phyloP scores from a whole-genome alignment of 2,797 vertebrate genomes.

The Aselliscus stoliczkanus region DNA sequence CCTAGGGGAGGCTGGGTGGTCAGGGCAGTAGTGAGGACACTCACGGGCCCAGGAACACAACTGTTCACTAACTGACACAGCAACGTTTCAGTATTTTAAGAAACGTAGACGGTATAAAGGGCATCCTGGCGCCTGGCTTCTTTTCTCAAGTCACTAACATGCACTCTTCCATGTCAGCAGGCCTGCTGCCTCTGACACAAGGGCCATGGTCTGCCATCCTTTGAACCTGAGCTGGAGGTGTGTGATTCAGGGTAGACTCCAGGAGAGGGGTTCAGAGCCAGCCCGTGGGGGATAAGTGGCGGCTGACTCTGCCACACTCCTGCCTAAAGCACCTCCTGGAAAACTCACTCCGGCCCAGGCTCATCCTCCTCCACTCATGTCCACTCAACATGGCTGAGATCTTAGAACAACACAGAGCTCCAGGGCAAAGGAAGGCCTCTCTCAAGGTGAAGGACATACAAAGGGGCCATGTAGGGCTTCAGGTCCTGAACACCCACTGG shows the following conservation, averaged over 20 bases:
- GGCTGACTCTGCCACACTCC: not conserved
- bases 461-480: no score
- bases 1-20: not conserved
- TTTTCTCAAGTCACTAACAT: not conserved
- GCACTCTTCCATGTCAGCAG: not conserved
- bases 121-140: not conserved
- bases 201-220: not conserved
- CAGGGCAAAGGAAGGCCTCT: no score
- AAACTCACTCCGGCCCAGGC: not conserved
- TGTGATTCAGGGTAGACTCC: not conserved
- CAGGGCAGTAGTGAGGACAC: not conserved
- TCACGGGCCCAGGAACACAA: not conserved
- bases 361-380: accelerated
- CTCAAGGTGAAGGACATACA: not conserved
- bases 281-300: accelerated
- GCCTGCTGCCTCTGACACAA: not conserved
- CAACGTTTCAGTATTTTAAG: not conserved
- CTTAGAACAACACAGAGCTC: not conserved
- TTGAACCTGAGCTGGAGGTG: not conserved
- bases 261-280: no score
- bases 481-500: not conserved
- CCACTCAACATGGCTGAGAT: no score
- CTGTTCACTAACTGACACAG: not conserved
- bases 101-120: not conserved
- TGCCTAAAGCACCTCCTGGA: not conserved